phyloP scores from a whole-genome alignment of 1,140 invertebrate species.

The Microplitis mediator region DNA sequence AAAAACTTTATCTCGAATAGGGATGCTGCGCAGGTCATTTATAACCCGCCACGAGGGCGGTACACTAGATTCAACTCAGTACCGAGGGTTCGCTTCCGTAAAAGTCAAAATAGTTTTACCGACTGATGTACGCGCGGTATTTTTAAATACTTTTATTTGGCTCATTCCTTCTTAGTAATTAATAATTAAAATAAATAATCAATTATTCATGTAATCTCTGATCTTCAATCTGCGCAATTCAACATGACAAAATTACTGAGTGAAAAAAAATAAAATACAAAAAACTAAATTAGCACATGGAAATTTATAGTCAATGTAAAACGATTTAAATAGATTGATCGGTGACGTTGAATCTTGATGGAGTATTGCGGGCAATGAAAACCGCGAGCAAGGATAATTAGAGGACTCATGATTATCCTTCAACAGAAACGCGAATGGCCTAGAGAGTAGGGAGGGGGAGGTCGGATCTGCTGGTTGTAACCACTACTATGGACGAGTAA shows the following conservation, averaged over 20 bases:
- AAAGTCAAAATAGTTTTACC: conserved; percentile 36
- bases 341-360: not conserved
- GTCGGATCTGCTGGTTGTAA: not conserved
- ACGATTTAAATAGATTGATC: not conserved
- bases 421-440: not conserved
- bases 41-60: conserved; percentile 35
- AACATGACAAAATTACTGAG: no score
- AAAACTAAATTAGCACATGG: no score
- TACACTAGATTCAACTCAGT: not conserved
- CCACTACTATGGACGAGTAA: conserved; percentile 10
- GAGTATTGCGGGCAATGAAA: conserved; percentile 4
- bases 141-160: conserved; percentile 18
- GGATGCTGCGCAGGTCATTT: conserved; percentile 43
- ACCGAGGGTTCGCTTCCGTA: conserved; percentile 19
- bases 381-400: conserved; percentile 19
- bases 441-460: not conserved
- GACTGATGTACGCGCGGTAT: conserved; percentile 24
- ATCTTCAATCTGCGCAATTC: no score
- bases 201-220: no score
- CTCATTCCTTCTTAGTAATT: not conserved
- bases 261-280: no score
- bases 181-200: no score
- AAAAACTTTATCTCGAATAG: conserved; percentile 5
- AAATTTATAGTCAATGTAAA: no score
- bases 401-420: conserved; percentile 23